A percentile compares a stretch with the other conserved stretches of the same genome.
These are phyloP conservation scores for Bombylius major DNA, from an alignment of 2,888 invertebrate species.

Conservation along the genomic window DNA sequence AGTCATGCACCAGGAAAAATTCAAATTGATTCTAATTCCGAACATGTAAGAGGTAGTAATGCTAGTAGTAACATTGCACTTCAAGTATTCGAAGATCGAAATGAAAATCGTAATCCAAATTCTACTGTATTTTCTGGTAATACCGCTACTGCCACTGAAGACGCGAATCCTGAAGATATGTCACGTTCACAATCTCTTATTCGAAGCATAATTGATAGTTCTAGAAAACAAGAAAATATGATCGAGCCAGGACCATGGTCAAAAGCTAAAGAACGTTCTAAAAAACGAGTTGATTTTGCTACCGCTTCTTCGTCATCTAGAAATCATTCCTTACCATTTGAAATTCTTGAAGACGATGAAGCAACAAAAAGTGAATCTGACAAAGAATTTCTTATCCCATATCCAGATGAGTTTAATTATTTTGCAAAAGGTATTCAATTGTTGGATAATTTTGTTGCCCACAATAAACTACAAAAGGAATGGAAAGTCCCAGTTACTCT, in stretches of 20 bases:
- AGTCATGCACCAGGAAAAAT: conserved; percentile 27
- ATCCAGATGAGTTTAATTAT: conserved; percentile 6
- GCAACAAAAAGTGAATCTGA: neutral
- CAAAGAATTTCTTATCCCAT: conserved; percentile 7
- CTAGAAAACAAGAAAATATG: conserved; percentile 54
- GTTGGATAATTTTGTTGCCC: conserved; percentile 20
- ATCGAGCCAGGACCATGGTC: conserved; percentile 61
- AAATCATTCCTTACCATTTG: conserved; percentile 20
- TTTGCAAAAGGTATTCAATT: conserved; percentile 12
- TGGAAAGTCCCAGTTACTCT: conserved; percentile 28
- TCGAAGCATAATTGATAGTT: conserved; percentile 43
- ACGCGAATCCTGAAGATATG: neutral
- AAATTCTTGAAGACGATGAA: conserved; percentile 28
- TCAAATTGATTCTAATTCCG: conserved; percentile 3
- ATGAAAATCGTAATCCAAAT: conserved; percentile 20
- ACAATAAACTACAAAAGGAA: conserved; percentile 23
- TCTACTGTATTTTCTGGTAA: conserved; percentile 10
- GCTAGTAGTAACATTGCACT: conserved; percentile 41
- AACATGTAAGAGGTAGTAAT: neutral
- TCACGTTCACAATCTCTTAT: conserved; percentile 18
- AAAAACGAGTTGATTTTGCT: neutral
- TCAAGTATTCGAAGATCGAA: conserved; percentile 35
- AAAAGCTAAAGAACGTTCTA: conserved; percentile 24
- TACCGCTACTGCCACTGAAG: conserved; percentile 19
- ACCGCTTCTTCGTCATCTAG: neutral